phyloP scores from a whole-genome alignment of 2,888 invertebrate genomes.

The Hemaris fuciformis region DNA sequence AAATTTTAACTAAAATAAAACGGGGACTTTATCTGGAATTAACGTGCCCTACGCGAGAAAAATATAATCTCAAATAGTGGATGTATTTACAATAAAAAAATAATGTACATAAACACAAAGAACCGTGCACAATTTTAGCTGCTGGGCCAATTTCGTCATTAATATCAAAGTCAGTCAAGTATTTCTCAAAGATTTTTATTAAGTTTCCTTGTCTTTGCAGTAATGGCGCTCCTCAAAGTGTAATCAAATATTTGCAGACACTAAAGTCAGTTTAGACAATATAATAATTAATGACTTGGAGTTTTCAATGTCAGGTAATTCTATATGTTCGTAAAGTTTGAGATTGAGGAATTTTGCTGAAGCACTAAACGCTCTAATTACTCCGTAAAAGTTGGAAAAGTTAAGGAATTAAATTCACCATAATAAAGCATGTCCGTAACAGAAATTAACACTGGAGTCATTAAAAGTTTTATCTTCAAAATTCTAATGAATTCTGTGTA shows the following conservation, averaged over 20 bases:
- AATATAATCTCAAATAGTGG: too few species aligned
- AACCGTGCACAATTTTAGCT: too few species aligned
- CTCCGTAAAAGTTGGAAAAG: conserved; percentile 33
- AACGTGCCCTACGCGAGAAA: too few species aligned
- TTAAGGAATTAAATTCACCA: conserved; percentile 32
- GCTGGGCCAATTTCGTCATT: too few species aligned
- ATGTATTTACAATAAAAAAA: too few species aligned
- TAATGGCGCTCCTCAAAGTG: neutral
- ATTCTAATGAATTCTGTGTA: conserved; percentile 32
- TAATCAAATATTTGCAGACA: neutral
- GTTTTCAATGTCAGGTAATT: neutral
- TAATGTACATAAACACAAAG: too few species aligned
- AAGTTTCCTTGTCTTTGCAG: too few species aligned
- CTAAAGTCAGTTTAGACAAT: neutral
- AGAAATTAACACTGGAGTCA: conserved; percentile 45
- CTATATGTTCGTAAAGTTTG: neutral
- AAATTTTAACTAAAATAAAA: too few species aligned
- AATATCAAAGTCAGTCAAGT: too few species aligned
- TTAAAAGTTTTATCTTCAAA: conserved; percentile 44
- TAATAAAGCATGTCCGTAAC: conserved; percentile 41
- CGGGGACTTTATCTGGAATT: too few species aligned
- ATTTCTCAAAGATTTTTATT: neutral
- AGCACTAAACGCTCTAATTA: conserved; percentile 32
- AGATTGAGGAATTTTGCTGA: conserved; percentile 8
- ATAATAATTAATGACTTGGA: neutral